A percentile compares a stretch with the other conserved stretches of the same genome.
Conservation (phyloP, 2,888 invertebrate genomes). For the Caenorhabditis sp. region DNA sequence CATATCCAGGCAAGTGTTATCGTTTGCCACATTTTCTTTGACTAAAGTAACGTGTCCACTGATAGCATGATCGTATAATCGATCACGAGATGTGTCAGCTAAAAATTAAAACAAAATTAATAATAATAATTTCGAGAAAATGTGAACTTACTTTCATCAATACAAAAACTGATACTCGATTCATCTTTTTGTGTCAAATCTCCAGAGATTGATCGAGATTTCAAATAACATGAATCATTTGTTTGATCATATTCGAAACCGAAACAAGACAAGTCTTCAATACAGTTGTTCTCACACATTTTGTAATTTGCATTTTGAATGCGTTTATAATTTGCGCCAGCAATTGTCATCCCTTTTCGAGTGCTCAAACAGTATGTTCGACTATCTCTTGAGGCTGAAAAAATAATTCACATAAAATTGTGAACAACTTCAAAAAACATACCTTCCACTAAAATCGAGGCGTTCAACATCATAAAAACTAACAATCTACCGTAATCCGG, state of each 20-base stretch:
- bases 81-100: slow-evolving; percentile 42
- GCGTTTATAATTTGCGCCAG: slow-evolving; percentile 43
- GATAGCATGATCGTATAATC: slow-evolving; percentile 44
- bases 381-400: not conserved
- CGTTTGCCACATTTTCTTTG: slow-evolving; percentile 31
- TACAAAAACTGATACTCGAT: slow-evolving; percentile 43
- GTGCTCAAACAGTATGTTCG: slow-evolving; percentile 39
- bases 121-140: not conserved
- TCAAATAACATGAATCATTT: slow-evolving; percentile 36
- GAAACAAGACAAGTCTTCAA: slow-evolving; percentile 48
- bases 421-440: not conserved
- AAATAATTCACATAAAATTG: not conserved
- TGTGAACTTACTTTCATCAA: slow-evolving; percentile 40
- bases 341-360: slow-evolving; percentile 39
- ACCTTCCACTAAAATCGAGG: not conserved
- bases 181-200: slow-evolving; percentile 30
- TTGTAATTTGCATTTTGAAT: slow-evolving; percentile 32
- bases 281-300: slow-evolving; percentile 39
- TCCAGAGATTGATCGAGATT: slow-evolving; percentile 40
- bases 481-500: not conserved
- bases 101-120: not conserved
- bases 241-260: slow-evolving; percentile 44
- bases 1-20: slow-evolving; percentile 35
- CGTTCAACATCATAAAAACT: not conserved
- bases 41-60: slow-evolving; percentile 33